Evolutionary conservation across 2,888 invertebrate species (phyloP).

Genomic region (Cancer borealis): DNA sequence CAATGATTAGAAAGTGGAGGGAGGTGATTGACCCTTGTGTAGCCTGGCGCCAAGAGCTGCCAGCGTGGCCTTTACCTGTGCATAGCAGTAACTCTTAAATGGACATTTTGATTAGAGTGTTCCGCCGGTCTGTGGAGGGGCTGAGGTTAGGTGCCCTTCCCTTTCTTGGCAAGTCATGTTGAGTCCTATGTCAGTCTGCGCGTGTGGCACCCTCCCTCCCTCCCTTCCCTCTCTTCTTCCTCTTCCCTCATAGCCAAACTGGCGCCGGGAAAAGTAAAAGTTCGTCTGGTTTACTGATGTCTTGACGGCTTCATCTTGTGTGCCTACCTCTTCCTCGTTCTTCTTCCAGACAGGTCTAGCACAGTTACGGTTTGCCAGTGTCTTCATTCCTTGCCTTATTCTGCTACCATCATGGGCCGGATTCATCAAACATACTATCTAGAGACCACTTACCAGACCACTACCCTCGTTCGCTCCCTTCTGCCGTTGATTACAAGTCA

Average conservation of each 20-base stretch:
- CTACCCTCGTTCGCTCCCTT: neutral
- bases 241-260: neutral
- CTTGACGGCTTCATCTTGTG: neutral
- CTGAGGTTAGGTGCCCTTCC: neutral
- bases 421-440: too few species aligned
- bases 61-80: neutral
- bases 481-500: neutral
- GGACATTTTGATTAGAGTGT: neutral
- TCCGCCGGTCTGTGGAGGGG: neutral
- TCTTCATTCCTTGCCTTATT: neutral
- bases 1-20: slow-evolving; percentile 56
- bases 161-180: neutral
- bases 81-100: neutral
- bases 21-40: slow-evolving; percentile 49
- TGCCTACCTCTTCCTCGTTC: neutral
- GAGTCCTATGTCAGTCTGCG: neutral
- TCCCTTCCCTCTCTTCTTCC: neutral
- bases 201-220: neutral
- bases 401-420: too few species aligned
- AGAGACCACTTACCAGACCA: neutral
- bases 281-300: neutral
- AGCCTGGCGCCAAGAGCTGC: slow-evolving; percentile 35
- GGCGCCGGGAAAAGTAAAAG: neutral
- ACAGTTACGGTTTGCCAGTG: neutral
- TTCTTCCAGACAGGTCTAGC: neutral